Percentiles rank a stretch among this genome's conserved stretches.
phyloP scores from a whole-genome alignment of 2,888 invertebrate genomes.

The Laspeyria flexula region DNA sequence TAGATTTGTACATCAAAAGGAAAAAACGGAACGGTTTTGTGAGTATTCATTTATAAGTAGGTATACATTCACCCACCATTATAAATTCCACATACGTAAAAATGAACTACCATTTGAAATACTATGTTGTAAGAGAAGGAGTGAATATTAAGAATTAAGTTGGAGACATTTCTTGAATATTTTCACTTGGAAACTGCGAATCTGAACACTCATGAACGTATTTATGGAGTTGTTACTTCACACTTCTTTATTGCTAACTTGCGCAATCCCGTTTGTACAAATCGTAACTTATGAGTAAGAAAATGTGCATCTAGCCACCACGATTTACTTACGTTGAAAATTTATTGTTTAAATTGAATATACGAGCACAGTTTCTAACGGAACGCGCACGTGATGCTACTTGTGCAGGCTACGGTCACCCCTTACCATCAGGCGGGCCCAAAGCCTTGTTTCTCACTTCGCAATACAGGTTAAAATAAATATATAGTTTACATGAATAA shows the following conservation, averaged over 20 bases:
- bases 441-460: too few relatives aligned
- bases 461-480: too few relatives aligned
- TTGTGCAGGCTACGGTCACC: too few relatives aligned
- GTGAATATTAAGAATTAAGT: constrained; percentile 8
- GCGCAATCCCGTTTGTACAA: background rate
- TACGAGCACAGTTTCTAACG: too few relatives aligned
- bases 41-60: constrained; percentile 14
- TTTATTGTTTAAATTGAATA: too few relatives aligned
- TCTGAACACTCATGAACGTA: background rate
- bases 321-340: too few relatives aligned
- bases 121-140: constrained; percentile 5
- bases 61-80: constrained; percentile 21
- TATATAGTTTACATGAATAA: too few relatives aligned
- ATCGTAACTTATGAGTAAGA: background rate
- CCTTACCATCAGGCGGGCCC: too few relatives aligned
- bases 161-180: constrained; percentile 2
- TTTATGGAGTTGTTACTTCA: background rate
- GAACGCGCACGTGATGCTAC: too few relatives aligned
- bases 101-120: constrained; percentile 15
- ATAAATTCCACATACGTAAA: constrained; percentile 16
- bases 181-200: background rate
- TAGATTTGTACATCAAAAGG: too few relatives aligned
- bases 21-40: too few relatives aligned
- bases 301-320: too few relatives aligned
- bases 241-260: background rate